Base-by-base conservation (phyloP, 2,113 vertebrate species). In the Bubo bubo region DNA sequence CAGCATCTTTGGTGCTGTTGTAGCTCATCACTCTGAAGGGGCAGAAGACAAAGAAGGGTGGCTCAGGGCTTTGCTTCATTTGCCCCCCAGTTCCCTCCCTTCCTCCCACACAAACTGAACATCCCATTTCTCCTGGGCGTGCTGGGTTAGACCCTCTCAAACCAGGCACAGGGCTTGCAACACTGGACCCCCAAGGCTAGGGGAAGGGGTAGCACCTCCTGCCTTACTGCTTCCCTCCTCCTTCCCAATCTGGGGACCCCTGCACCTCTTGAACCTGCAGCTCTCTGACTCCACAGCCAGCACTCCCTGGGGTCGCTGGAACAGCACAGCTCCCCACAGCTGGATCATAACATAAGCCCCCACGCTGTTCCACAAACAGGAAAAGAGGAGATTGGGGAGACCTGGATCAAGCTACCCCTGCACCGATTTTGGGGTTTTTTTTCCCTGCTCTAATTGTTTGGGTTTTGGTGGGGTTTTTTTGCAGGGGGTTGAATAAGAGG, bases 11-110 rank as follows among this genome's bases (percentile, higher is more conserved):
- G 97, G 87, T 68, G 96, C 88, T 59, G 96, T 90, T 86, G 93
- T 75, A 98, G 98, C 98, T 98, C 99, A 99, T 99, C 97, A 98
- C 99, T 98, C 99, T 99, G 97, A 18, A 84, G 59, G 60, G 93
- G 49, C 35, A 96, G 58, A 84, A 81, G 27, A 62, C 67, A 88
- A 24, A 91, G 23, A 89, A 7, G 22, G 41, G 35, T 86, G 32
- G 87, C 90, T 98, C 97, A 90, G 70, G 28, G 21, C 1, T 26
- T 53, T 56, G 53, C 32, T 71, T 18, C 3, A 1, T 22, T 73
- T 26, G 10, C 5, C 5, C 15, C 8, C 1, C 2, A 2, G 0
- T 19, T 70, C 58, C 50, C 47, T 53, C 52, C 37, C 32, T 62
- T 27, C 47, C 35, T 11, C 43, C 53, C 41, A 6, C 0, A 1